Base-by-base conservation (phyloP, 2,113 vertebrate species). In the Phaethon lepturus region DNA sequence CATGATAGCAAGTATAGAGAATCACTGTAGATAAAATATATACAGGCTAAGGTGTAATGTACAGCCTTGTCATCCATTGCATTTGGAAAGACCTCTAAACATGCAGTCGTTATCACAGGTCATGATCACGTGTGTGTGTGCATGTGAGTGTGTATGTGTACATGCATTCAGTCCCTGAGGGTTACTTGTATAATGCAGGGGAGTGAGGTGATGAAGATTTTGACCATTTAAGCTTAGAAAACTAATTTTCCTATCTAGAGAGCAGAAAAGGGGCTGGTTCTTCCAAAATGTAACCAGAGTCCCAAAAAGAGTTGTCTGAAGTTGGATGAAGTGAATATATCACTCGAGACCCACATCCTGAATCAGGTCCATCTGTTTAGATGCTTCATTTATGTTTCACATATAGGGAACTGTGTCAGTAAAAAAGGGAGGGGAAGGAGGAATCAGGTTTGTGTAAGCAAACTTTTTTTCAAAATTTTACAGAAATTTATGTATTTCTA, bases 111-210 rank as follows among this genome's bases (percentile, higher is more conserved):
- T 35, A 64, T 33, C 10, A 62, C 17, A 31, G 23, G 25, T 47
- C 44, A 76, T 24, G 47, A 62, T 26, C 29, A 19, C 0, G 3
- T 0, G 0, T 24, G 23, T 58, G 20, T 33, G 15, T 12, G 22
- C 17, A 23, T 4, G 8, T 2, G 0, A 53, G 18, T 11, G 17
- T 20, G 13, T 6, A 44, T 0, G 4, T 35, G 23, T 25, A 58
- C n/a, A 23, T 0, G 1, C 6, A 25, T n/a, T 38, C 74, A 47
- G 24, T 7, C 23, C 33, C 44, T 63, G 14, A 25, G 14, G 38
- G 11, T 18, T 53, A 25, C 18, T 15, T 69, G 20, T 18, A 8
- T 2, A 20, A 56, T 5, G 13, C 9, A 73, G 52, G 10, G 5
- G 8, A 18, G 7, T 29, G 44, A 63, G 42, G 13, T 59, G 58